These are phyloP conservation scores for Stramonita haemastoma DNA, from an alignment of 2,888 invertebrate species.

Conservation along the genomic window DNA sequence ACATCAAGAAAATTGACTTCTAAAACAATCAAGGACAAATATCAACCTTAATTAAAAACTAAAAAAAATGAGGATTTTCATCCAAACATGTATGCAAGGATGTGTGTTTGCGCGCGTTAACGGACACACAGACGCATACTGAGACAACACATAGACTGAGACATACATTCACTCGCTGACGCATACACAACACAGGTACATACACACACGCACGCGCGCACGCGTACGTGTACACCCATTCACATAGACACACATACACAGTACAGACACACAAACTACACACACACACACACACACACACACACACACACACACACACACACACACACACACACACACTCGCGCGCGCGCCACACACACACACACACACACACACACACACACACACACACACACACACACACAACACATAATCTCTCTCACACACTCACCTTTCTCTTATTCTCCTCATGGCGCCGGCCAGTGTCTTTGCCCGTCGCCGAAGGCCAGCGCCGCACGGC, in stretches of 20 bases:
- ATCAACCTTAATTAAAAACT: too few relatives aligned
- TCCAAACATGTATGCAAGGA: too few relatives aligned
- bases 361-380: not conserved
- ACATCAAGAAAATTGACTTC: too few relatives aligned
- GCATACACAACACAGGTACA: not conserved
- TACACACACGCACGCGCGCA: not conserved
- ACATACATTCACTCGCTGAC: not conserved
- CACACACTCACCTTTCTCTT: conserved; percentile 66
- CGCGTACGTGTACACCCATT: not conserved
- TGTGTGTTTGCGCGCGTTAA: too few relatives aligned
- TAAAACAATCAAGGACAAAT: too few relatives aligned
- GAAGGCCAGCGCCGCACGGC: conserved; percentile 56
- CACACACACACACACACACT: not conserved
- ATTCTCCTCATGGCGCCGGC: conserved; percentile 69
- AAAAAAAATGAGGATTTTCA: too few relatives aligned
- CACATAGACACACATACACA: not conserved
- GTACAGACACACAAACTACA: not conserved
- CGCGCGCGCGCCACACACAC: not conserved
- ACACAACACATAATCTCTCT: not conserved
- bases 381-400: not conserved
- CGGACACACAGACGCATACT: not conserved
- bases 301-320: not conserved
- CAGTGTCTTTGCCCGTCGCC: conserved; percentile 55
- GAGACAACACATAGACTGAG: not conserved
- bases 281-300: not conserved